Evolutionary conservation across 2,797 vertebrate genomes (phyloP).

Genomic region (Helostoma temminkii): DNA sequence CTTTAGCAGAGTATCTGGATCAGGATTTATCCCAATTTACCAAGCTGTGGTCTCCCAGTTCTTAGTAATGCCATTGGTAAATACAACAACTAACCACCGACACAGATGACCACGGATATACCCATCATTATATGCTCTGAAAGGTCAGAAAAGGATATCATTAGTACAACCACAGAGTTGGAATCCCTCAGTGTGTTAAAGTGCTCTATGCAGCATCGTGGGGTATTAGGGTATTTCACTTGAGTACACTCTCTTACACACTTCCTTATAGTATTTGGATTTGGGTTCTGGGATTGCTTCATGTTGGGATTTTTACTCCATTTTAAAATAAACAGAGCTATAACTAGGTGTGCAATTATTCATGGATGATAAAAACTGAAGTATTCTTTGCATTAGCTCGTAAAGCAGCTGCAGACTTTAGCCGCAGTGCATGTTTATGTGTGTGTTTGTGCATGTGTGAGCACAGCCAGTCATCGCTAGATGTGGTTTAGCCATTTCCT

Average conservation of each 20-base stretch:
- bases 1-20: constrained; percentile 60
- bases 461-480: constrained; percentile 57
- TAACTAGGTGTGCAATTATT: constrained; percentile 49
- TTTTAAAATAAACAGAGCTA: constrained; percentile 44
- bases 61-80: constrained; percentile 47
- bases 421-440: constrained; percentile 40
- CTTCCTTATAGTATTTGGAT: constrained; percentile 10
- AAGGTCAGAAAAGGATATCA: constrained; percentile 56
- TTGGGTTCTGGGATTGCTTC: constrained; percentile 37
- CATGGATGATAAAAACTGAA: constrained; percentile 40
- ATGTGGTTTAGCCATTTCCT: constrained; percentile 77
- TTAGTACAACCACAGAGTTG: constrained; percentile 63
- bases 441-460: constrained; percentile 39
- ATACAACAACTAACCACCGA: constrained; percentile 50
- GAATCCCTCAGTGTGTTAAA: constrained; percentile 47
- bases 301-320: constrained; percentile 28
- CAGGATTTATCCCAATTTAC: constrained; percentile 47
- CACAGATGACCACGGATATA: constrained; percentile 51
- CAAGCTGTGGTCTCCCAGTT: constrained; percentile 42
- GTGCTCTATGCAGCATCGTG: constrained; percentile 1
- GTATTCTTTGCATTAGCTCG: constrained; percentile 33
- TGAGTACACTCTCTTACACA: constrained; percentile 12
- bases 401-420: constrained; percentile 38
- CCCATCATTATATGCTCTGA: constrained; percentile 51
- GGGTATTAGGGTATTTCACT: constrained; percentile 25